Evolutionary conservation across 2,797 vertebrate species (phyloP), one percentile per base, ranked within the genome.

Genomic region (Mormyrops boulengeri): DNA sequence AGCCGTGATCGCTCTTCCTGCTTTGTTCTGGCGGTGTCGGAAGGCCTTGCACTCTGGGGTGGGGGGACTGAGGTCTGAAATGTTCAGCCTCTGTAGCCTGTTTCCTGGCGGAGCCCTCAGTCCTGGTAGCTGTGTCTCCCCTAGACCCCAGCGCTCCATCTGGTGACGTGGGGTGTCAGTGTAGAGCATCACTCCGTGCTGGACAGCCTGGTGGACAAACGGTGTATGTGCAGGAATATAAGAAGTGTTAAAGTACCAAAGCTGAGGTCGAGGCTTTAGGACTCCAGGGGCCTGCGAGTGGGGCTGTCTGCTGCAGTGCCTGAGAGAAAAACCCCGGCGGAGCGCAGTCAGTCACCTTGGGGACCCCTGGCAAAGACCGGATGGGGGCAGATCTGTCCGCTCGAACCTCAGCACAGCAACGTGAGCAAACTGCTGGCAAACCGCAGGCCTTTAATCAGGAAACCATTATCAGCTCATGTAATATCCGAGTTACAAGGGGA

Each of bases 401-500:
- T 60, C 0, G 53, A 69, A 84, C 60, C 30, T n/a, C 73, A 19
- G 11, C 2, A 30, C 41, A 60, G 69, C 26, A 4, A 60, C 47
- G 55, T 30, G 57, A 30, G 14, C 17, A 3, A n/a, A 1, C 87
- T 82, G 50, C 88, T 86, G 55, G 52, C 17, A 26, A 38, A 26
- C 55, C 1, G 55, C 17, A 47, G 12, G 60, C 44, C 82, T 52
- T 50, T 53, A 89, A 87, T 86, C 30, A 34, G n/a, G n/a, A 19
- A 14, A 19, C 66, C 86, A 34, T 88, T 50, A 90, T 90, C 89
- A 55, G 38, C 3, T 5, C 38, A 8, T 89, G 90, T 89, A 60
- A 89, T 89, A 88, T 89, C 82, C 77, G 88, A 22, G 44, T 89
- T 88, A 88, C 44, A 17, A 26, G 47, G 49, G 22, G 30, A 88